Percentiles rank a stretch among this genome's conserved stretches.
phyloP scores from a whole-genome alignment of 1,140 invertebrate species.

The Phortica variegata region DNA sequence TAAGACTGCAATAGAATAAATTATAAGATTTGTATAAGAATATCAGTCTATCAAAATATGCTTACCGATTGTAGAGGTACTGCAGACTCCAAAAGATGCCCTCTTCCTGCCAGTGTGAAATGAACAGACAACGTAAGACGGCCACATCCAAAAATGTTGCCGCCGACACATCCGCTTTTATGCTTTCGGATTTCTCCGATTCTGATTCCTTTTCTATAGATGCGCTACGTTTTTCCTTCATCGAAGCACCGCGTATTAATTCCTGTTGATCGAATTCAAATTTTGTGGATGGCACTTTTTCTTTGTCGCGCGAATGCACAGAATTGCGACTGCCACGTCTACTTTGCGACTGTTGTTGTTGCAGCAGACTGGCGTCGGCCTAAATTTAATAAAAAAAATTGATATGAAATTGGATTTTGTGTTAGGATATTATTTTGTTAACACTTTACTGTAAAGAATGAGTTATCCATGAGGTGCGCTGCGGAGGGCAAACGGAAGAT shows the following conservation, averaged over 20 bases:
- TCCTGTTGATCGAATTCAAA: constrained; percentile 56
- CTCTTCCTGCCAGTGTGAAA: constrained; percentile 96
- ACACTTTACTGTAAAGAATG: constrained; percentile 70
- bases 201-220: constrained; percentile 61
- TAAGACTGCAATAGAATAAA: constrained; percentile 61
- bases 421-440: too few species aligned
- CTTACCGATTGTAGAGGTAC: constrained; percentile 83
- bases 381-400: constrained; percentile 17
- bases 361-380: constrained; percentile 62
- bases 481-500: constrained; percentile 55
- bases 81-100: constrained; percentile 97
- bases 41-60: not conserved
- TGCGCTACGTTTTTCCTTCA: constrained; percentile 62
- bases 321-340: constrained; percentile 50
- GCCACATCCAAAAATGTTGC: constrained; percentile 96
- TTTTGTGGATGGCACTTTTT: constrained; percentile 44
- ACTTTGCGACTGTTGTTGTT: constrained; percentile 58
- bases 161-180: constrained; percentile 68
- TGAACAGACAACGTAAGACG: constrained; percentile 93
- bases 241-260: constrained; percentile 43
- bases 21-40: not conserved
- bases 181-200: constrained; percentile 48
- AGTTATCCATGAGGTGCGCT: constrained; percentile 50
- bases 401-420: not conserved
- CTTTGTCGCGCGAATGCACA: constrained; percentile 48